These are phyloP conservation scores for Gopherus evgoodei DNA, from an alignment of 2,113 vertebrate species.

Conservation along the genomic window DNA sequence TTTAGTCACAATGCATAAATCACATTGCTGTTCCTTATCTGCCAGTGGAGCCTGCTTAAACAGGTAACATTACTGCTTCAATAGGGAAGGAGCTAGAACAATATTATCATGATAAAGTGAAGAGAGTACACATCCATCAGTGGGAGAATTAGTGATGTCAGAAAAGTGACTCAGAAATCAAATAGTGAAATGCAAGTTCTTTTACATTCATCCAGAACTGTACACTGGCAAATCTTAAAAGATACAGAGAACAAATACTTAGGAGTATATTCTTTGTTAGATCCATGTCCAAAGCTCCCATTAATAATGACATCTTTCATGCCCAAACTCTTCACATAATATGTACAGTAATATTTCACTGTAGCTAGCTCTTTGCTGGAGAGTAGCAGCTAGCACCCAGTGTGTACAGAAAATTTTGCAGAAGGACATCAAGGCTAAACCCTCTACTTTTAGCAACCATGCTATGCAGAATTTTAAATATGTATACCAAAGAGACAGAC, in stretches of 20 bases:
- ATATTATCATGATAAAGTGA: slow-evolving; percentile 54
- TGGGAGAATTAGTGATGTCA: slow-evolving; percentile 52
- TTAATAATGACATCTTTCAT: slow-evolving; percentile 21
- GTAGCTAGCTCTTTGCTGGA: background rate
- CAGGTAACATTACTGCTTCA: slow-evolving; percentile 65
- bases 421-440: background rate
- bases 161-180: slow-evolving; percentile 43
- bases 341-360: background rate
- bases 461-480: background rate
- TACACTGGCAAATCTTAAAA: background rate
- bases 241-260: slow-evolving; percentile 21
- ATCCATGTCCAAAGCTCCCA: slow-evolving; percentile 1
- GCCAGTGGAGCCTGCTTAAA: slow-evolving; percentile 30
- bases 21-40: slow-evolving; percentile 61
- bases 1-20: slow-evolving; percentile 52
- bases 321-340: slow-evolving; percentile 25
- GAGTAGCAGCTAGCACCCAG: background rate
- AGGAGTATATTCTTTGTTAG: slow-evolving; percentile 20
- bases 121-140: slow-evolving; percentile 48
- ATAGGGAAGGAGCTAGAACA: slow-evolving; percentile 63
- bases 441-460: background rate
- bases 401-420: background rate
- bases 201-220: background rate
- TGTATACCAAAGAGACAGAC: background rate
- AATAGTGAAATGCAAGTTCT: background rate